Conservation (phyloP, 1,140 invertebrate genomes). For the Drosophila micromelanica region DNA sequence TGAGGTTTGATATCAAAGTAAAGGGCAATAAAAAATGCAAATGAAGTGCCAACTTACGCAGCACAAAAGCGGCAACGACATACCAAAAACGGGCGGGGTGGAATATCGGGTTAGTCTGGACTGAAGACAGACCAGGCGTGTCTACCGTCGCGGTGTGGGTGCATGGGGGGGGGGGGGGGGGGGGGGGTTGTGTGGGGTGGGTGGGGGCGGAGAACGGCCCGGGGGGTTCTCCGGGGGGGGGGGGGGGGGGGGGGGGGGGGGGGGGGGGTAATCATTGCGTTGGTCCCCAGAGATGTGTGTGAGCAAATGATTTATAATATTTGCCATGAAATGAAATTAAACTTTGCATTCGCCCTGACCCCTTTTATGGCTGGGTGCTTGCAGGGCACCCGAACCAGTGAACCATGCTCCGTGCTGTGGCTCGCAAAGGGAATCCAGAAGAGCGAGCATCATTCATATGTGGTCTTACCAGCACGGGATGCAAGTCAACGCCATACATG, state of each 20-base stretch:
- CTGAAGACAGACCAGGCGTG: conserved; percentile 44
- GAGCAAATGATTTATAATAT: conserved; percentile 82
- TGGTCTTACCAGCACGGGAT: conserved; percentile 86
- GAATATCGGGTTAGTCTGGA: conserved; percentile 33
- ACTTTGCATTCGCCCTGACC: conserved; percentile 75
- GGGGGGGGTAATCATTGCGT: conserved; percentile 59
- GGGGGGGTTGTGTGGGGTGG: too few species aligned
- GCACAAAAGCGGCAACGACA: conserved; percentile 54
- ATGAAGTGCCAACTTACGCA: conserved; percentile 82
- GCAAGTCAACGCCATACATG: conserved; percentile 98
- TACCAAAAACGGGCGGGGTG: conserved; percentile 3
- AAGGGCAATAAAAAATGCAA: conserved; percentile 83
- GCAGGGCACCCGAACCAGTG: conserved; percentile 7
- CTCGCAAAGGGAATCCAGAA: neutral
- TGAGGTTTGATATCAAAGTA: conserved; percentile 83
- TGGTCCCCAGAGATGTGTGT: conserved; percentile 50
- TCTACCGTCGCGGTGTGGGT: conserved; percentile 1
- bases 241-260: too few species aligned
- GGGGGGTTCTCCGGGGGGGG: too few species aligned
- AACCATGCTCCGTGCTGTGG: conserved; percentile 39
- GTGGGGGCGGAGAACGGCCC: too few species aligned
- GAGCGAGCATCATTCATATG: neutral
- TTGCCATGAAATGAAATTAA: conserved; percentile 80
- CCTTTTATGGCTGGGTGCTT: conserved; percentile 53
- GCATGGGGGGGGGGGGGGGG: conserved; percentile 43